Evolutionary conservation across 2,113 vertebrate species (phyloP), one percentile per base, ranked within the genome.

Genomic region (Gnathonemus echidnorhynchus): DNA sequence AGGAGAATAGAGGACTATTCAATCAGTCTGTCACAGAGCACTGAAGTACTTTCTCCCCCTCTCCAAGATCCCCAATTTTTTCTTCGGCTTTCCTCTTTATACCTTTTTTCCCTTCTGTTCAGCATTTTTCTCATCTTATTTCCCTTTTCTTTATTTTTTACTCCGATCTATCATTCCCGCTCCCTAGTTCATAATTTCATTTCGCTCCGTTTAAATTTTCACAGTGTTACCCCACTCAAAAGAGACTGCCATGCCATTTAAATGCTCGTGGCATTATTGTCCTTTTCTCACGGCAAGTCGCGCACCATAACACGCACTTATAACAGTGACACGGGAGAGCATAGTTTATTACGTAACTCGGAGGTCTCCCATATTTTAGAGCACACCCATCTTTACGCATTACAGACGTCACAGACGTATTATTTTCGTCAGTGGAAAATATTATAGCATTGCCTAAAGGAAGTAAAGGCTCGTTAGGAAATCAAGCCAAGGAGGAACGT

Each of bases 1-100:
- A 93, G 94, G 93, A 95, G 95, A 96, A 96, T 95, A 94, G 95
- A 95, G 93, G 93, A 91, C 91, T 94, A 95, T 96, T 96, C 95
- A 96, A 92, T 90, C 91, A 89, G 93, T 92, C 95, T 95, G 95
- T 95, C 95, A 96, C 93, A 93, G 94, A 95, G 92, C 93, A 94
- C 93, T 95, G 92, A 89, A 91, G 91, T 91, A 92, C 93, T 94
- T 94, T 93, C 93, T 93, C 92, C 91, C 89, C 89, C 87, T 91
- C 92, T 93, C 92, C 94, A 94, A 94, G 42, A 46, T 39, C 45
- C 27, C 27, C 84, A 46, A 31, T 89, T 87, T 83, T n/a, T 74
- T 90, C 91, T 84, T 48, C 52, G 24, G 53, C 52, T 88, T n/a
- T 58, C 7, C 62, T 27, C 62, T 86, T 86, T 85, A 50, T 66